These are phyloP conservation scores for Drosophila aff. DNA, from an alignment of 1,140 invertebrate genomes.

Conservation along the genomic window DNA sequence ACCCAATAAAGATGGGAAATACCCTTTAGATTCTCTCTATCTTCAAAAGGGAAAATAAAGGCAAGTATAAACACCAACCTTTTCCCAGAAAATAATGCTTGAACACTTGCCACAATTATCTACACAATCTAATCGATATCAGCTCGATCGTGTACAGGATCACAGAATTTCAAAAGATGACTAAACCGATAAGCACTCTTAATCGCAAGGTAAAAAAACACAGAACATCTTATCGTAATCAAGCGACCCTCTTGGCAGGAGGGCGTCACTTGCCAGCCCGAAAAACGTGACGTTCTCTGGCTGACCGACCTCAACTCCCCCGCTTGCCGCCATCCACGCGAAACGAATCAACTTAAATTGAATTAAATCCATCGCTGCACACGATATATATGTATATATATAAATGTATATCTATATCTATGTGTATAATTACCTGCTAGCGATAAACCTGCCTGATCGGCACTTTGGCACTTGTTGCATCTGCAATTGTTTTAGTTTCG, in stretches of 20 bases:
- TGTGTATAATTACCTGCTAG: slow-evolving; percentile 35
- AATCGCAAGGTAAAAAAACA: slow-evolving; percentile 7
- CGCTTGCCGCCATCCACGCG: background rate
- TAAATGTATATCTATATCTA: slow-evolving; percentile 19
- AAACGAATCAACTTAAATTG: slow-evolving; percentile 20
- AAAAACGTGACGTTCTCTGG: slow-evolving; percentile 56
- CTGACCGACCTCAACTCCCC: slow-evolving; percentile 44
- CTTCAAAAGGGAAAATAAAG: background rate
- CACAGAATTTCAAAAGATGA: slow-evolving; percentile 1
- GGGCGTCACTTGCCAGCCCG: slow-evolving; percentile 10
- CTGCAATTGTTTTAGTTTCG: slow-evolving; percentile 41
- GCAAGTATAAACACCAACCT: background rate
- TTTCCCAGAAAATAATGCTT: background rate
- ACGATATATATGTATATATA: slow-evolving; percentile 6
- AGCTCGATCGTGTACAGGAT: background rate
- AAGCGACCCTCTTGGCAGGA: background rate
- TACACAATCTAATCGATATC: slow-evolving; percentile 23
- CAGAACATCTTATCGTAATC: slow-evolving; percentile 19
- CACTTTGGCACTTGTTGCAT: slow-evolving; percentile 72
- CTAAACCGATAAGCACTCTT: slow-evolving; percentile 10
- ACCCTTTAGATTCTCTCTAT: background rate
- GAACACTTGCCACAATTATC: background rate
- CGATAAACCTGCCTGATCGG: slow-evolving; percentile 64
- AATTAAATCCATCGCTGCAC: slow-evolving; percentile 32
- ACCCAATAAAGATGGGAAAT: background rate